Conservation (phyloP, 1,140 invertebrate genomes). For the Papilio machaon region DNA sequence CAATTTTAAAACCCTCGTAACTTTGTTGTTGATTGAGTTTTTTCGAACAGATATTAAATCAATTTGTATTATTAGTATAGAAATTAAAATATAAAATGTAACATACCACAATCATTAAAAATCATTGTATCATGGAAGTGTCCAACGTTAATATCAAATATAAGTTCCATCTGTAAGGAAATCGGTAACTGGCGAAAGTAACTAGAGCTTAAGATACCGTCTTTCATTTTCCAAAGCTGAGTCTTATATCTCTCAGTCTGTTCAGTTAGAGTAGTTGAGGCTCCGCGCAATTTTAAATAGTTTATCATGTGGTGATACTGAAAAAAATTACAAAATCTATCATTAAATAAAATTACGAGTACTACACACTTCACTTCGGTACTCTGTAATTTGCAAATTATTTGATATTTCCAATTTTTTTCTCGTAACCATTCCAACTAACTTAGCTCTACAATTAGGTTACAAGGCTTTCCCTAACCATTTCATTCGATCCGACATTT, state of each 20-base stretch:
- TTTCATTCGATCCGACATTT: too few species aligned
- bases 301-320: conserved; percentile 72
- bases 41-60: too few species aligned
- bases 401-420: too few species aligned
- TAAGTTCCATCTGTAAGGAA: conserved; percentile 73
- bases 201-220: conserved; percentile 59
- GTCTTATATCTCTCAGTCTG: conserved; percentile 67
- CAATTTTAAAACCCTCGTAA: too few species aligned
- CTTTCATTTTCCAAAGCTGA: conserved; percentile 70
- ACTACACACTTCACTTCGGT: too few species aligned
- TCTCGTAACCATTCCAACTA: too few species aligned
- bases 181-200: conserved; percentile 64
- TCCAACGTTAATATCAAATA: conserved; percentile 74
- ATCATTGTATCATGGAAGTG: conserved; percentile 69
- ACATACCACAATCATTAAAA: conserved; percentile 63
- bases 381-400: too few species aligned
- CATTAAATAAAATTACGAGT: background rate
- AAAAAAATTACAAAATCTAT: conserved; percentile 28
- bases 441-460: too few species aligned
- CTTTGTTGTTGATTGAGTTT: too few species aligned
- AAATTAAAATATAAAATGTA: conserved; percentile 20
- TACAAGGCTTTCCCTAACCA: too few species aligned
- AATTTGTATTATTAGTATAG: background rate
- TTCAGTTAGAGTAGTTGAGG: conserved; percentile 53
- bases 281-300: conserved; percentile 60